Conservation (phyloP, 2,888 invertebrate genomes). For the Euspilapteryx auroguttella region DNA sequence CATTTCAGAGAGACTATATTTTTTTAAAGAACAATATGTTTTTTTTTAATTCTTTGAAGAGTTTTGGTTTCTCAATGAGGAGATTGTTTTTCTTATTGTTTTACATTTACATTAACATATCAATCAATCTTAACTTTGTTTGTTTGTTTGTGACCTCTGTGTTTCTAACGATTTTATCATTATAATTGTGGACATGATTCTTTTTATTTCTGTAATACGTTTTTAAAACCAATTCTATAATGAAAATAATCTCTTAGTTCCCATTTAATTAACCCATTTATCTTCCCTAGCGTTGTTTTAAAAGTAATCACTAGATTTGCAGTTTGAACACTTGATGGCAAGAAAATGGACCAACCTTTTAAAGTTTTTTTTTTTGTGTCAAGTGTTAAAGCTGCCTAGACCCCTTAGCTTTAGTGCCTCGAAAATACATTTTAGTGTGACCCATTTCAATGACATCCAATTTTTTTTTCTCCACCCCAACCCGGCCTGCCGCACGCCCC, state of each 20-base stretch:
- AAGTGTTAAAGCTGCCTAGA: slow-evolving; percentile 2
- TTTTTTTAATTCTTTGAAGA: too few species aligned
- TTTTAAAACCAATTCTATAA: slow-evolving; percentile 25
- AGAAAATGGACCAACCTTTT: slow-evolving; percentile 5
- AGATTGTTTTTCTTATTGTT: too few species aligned
- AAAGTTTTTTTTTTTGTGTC: neutral
- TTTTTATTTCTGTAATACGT: neutral
- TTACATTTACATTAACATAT: too few species aligned
- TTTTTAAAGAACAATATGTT: too few species aligned
- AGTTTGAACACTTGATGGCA: slow-evolving; percentile 27
- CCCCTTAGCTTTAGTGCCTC: slow-evolving; percentile 35
- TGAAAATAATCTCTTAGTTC: slow-evolving; percentile 47
- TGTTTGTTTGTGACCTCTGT: too few species aligned
- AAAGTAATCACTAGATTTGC: slow-evolving; percentile 34
- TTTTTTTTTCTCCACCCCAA: slow-evolving; percentile 49
- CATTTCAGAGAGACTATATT: too few species aligned
- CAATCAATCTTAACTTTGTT: too few species aligned
- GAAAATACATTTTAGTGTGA: slow-evolving; percentile 35
- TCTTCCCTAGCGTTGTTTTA: too few species aligned
- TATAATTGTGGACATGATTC: slow-evolving; percentile 31
- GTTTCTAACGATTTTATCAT: too few species aligned
- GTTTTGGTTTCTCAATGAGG: too few species aligned
- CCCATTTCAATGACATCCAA: slow-evolving; percentile 59
- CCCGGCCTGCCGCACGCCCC: slow-evolving; percentile 54
- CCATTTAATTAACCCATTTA: too few species aligned